Conservation (phyloP, 2,797 vertebrate species). For the Propithecus perrieri region DNA sequence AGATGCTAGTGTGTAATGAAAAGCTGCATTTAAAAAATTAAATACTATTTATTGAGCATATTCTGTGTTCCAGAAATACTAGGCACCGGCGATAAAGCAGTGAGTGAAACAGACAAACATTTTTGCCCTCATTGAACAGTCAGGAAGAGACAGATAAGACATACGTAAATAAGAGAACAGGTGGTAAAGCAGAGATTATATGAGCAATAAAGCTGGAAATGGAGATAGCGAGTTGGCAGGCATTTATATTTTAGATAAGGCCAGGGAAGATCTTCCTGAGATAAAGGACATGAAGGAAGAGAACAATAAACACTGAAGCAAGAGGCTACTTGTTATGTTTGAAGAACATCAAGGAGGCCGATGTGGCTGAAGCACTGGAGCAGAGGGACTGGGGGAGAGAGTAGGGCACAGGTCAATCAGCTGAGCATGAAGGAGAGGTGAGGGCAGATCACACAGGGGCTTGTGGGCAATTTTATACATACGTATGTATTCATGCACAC, state of each 20-base stretch:
- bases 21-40: neutral
- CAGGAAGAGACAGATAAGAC: neutral
- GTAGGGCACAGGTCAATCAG: neutral
- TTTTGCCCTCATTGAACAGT: neutral
- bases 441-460: neutral
- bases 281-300: neutral
- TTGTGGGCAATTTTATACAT: neutral
- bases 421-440: neutral
- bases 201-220: neutral
- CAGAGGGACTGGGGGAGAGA: neutral
- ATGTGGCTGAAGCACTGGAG: neutral
- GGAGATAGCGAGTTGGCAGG: neutral
- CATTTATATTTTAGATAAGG: neutral
- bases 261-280: neutral
- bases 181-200: neutral
- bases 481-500: neutral
- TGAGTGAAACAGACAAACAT: neutral
- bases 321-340: neutral
- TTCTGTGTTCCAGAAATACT: neutral
- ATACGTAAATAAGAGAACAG: neutral
- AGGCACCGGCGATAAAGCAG: neutral
- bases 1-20: neutral
- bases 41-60: neutral
- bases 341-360: neutral
- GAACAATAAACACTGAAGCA: neutral